A percentile compares a stretch with the other conserved stretches of the same genome.
Conservation (phyloP, 2,888 invertebrate species). For the Leucophenga montana region DNA sequence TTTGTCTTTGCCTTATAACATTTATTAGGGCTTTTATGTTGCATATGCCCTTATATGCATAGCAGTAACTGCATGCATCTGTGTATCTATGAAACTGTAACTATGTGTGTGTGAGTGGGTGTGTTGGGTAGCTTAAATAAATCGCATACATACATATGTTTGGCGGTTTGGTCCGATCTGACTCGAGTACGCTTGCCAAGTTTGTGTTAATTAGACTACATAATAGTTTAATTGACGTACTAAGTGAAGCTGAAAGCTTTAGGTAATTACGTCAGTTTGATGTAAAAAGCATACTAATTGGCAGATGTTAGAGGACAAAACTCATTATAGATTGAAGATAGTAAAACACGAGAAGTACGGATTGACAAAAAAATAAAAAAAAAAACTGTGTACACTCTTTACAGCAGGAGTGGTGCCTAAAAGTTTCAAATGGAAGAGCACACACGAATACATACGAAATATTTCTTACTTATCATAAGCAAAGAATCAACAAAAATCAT, state of each 20-base stretch:
- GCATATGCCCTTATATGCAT: background rate
- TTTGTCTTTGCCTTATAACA: slow-evolving; percentile 2
- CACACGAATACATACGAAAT: too few relatives aligned
- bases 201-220: slow-evolving; percentile 17
- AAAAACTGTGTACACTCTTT: too few relatives aligned
- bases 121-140: background rate
- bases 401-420: too few relatives aligned
- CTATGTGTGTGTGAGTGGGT: slow-evolving; percentile 29
- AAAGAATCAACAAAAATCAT: too few relatives aligned
- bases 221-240: slow-evolving; percentile 14
- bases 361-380: too few relatives aligned
- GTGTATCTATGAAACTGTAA: background rate
- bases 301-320: too few relatives aligned
- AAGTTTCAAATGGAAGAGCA: too few relatives aligned
- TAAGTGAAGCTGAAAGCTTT: slow-evolving; percentile 5
- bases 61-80: too few relatives aligned
- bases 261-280: too few relatives aligned
- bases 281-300: background rate
- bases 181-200: slow-evolving; percentile 13
- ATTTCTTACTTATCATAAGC: too few relatives aligned
- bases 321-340: too few relatives aligned
- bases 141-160: background rate
- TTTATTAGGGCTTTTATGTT: background rate
- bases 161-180: background rate
- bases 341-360: too few relatives aligned